Evolutionary conservation across 2,113 vertebrate genomes (phyloP), one percentile per base, ranked within the genome.

Genomic region (Psilopogon haemacephalus): DNA sequence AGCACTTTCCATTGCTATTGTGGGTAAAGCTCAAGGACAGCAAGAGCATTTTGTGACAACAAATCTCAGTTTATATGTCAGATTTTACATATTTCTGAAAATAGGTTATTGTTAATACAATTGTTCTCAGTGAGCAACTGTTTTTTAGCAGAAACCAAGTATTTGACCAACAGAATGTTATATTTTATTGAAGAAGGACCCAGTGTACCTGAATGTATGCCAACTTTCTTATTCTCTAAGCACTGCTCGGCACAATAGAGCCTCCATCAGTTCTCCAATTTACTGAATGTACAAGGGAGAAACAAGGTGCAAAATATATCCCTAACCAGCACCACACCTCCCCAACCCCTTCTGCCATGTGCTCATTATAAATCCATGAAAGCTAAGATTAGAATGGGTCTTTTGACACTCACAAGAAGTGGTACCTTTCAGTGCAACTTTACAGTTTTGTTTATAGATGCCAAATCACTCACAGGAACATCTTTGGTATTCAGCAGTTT

Each of bases 281-380:
- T 83, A 73, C 7, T 77, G 48, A 65, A n/a, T 14, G 11, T 32
- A 33, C 21, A 62, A 76, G 79, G 44, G 63, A 79, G 44, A 59
- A 88, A 79, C 11, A 19, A 54, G 11, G n/a, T 79, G 50, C 4
- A 40, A 83, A 86, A 44, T 54, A 6, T 42, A 10, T 75, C 30
- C 17, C 54, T 72, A 62, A 80, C 16, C 11, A 65, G 40, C 38
- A 37, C 78, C 72, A 54, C 38, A 17, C 28, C 30, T 44, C 63
- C 28, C 28, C 28, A 10, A 12, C 12, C 21, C 12, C 0, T 1
- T 1, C 42, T 44, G 16, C 5, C 12, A 10, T 9, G 1, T 48
- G n/a, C 37, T 74, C 16, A n/a, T 69, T 94, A 35, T 42, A 44
- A 86, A 64, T 19, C 12, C 21, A 2, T n/a, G 65, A 84, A 37